Percentiles rank a stretch among this genome's conserved stretches.
Evolutionary conservation across 1,140 invertebrate genomes (phyloP).

Genomic region (Tigriopus japonicus): DNA sequence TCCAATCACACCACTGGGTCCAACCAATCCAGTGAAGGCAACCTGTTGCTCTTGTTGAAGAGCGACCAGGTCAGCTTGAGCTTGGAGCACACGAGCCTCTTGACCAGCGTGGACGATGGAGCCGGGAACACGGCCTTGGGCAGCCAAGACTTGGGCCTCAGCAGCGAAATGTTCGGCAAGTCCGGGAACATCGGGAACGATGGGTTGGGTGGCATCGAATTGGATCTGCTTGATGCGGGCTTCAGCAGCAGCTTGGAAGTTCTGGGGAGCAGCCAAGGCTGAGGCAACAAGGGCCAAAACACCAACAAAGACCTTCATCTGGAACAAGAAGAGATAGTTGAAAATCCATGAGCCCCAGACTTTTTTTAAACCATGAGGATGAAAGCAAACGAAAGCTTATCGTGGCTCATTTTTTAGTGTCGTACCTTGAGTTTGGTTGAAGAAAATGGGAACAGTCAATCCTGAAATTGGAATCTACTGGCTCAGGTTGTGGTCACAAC

Average conservation of each 20-base stretch:
- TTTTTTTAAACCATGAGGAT: too few relatives aligned
- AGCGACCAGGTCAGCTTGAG: slow-evolving; percentile 7
- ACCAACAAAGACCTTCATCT: slow-evolving; percentile 1
- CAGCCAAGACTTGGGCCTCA: slow-evolving; percentile 9
- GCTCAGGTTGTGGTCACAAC: too few relatives aligned
- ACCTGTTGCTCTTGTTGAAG: neutral
- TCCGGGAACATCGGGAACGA: slow-evolving; percentile 6
- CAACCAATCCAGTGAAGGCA: slow-evolving; percentile 18
- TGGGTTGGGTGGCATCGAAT: slow-evolving; percentile 1
- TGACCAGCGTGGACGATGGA: neutral
- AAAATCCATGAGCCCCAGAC: too few relatives aligned
- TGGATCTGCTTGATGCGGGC: neutral
- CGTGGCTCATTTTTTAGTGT: too few relatives aligned
- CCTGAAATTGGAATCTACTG: too few relatives aligned
- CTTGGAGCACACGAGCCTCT: slow-evolving; percentile 8
- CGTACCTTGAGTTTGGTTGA: too few relatives aligned
- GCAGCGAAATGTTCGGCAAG: neutral
- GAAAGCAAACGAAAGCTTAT: too few relatives aligned
- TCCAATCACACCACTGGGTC: slow-evolving; percentile 18
- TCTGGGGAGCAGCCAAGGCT: neutral
- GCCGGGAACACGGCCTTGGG: slow-evolving; percentile 12
- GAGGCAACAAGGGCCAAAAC: slow-evolving; percentile 2
- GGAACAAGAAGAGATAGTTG: neutral
- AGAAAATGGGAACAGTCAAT: too few relatives aligned
- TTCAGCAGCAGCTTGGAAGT: neutral